Evolutionary conservation across 2,888 invertebrate species (phyloP), one percentile per base, ranked within the genome.

Genomic region (Ectropis crepuscularia): DNA sequence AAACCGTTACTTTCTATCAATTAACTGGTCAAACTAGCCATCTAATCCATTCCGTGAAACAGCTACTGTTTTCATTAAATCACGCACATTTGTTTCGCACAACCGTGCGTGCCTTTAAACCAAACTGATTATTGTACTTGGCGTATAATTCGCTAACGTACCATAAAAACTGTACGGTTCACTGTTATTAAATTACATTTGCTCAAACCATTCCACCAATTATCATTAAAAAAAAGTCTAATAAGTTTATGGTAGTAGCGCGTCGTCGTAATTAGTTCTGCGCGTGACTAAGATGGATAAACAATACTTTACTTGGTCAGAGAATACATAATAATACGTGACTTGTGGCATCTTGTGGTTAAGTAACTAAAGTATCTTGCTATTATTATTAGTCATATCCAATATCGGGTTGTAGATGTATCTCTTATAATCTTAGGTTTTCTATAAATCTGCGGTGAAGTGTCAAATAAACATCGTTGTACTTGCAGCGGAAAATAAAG

Each of bases 301-400:
- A 58, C 49, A 53, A 43, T 43, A 12, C 11, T 16, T 28, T 11
- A 7, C 49, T 39, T 51, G 51, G 10, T 4, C 51, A 16, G 12
- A 39, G 51, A 39, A 51, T 38, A 50, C 39, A 16, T 39, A 39
- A n/a, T 48, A 55, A 10, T 39, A 16, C 46, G 42, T 49, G 9
- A 42, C 43, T 57, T 65, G 64, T 45, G 64, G 42, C 43, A 6
- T 38, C 43, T 57, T 65, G 64, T 45, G 64, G 64, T 65, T 39
- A 6, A 16, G 51, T 51, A 51, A 51, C 51, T 42, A 28, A 49
- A 53, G 28, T 9, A 53, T 57, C 43, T 10, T 47, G 49, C 43
- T 55, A 46, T 46, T 54, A 39, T 46, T 53, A 39, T 50, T 53
- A 51, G 16, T 57, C 8, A 36, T 51, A 65, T 65, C 60, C 57